Base-by-base conservation (phyloP, 2,113 vertebrate genomes). In the Eurypyga helias region DNA sequence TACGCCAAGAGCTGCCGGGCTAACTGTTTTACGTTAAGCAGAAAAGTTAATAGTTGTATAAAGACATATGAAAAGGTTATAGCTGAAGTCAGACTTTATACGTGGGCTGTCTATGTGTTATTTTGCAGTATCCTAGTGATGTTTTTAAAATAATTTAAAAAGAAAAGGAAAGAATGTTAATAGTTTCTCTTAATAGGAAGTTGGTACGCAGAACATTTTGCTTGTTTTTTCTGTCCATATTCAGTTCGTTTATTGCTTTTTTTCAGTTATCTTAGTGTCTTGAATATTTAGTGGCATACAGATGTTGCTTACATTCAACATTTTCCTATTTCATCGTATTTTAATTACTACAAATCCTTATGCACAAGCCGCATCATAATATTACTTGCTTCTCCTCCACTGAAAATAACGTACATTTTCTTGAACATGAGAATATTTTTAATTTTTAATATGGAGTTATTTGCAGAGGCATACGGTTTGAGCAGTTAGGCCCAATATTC, bases 261-360 rank as follows among this genome's bases (percentile, higher is more conserved):
- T 41, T n/a, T 6, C 36, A 80, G 46, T 79, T 65, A 81, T 76
- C 34, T 75, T 54, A 41, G 13, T 82, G 58, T 61, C 52, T 71
- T 61, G 41, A 92, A 65, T 87, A 96, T 93, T 95, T 91, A 93
- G 62, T 83, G 70, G 52, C 14, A 10, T 45, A 19, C 2, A 61
- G 57, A 72, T 57, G 43, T 92, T 57, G 71, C 71, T 96, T 91
- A 36, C 69, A 81, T 70, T 77, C 17, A 86, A 51, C 33, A 85
- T 36, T 97, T 96, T 95, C 54, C 55, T 61, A 91, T 94, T 96
- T 96, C 72, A 85, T 90, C 87, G 31, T 77, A 78, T 89, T 98
- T 97, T 90, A 96, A 89, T 95, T 96, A 84, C 54, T 49, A 87
- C 57, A 84, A 94, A 95, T 57, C 21, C 26, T 28, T 82, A 41